A percentile compares a stretch with the other conserved stretches of the same genome.
These are phyloP conservation scores for Pyrgilauda ruficollis DNA, from an alignment of 2,113 vertebrate species.

Conservation along the genomic window DNA sequence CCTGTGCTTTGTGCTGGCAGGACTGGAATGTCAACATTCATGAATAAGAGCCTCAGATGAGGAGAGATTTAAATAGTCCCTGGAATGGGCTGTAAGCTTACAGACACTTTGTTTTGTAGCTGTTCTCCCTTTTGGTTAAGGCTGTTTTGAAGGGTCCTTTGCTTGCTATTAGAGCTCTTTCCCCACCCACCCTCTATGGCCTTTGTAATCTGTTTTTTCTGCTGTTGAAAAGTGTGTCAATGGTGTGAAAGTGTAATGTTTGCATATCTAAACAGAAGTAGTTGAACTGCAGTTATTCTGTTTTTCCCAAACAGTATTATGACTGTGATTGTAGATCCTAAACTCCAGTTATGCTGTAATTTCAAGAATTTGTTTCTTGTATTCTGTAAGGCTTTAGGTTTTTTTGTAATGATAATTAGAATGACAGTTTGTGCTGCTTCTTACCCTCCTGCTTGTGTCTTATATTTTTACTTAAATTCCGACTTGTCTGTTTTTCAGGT, in stretches of 20 bases:
- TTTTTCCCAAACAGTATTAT: background rate
- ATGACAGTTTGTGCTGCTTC: background rate
- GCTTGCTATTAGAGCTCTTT: background rate
- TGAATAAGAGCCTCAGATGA: constrained; percentile 12
- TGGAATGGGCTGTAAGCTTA: background rate
- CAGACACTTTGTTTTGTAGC: constrained; percentile 20
- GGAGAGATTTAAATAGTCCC: constrained; percentile 26
- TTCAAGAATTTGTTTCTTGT: background rate
- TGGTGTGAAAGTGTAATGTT: background rate
- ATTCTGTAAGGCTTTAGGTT: background rate
- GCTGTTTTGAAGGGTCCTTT: background rate
- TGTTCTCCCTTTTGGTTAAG: background rate
- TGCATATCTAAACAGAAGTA: background rate
- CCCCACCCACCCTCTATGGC: background rate
- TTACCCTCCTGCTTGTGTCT: background rate
- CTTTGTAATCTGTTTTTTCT: background rate
- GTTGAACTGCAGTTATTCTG: background rate
- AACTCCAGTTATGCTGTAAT: background rate
- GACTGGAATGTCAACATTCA: constrained; percentile 47
- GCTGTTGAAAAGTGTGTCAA: background rate
- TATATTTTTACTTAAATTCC: background rate
- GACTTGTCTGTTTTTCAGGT: background rate
- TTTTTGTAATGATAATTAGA: background rate
- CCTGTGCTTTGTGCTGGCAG: background rate
- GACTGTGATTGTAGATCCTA: background rate